These are phyloP conservation scores for Parazoanthus swiftii DNA, from an alignment of 92 coral and sea anemone species.

Conservation along the genomic window DNA sequence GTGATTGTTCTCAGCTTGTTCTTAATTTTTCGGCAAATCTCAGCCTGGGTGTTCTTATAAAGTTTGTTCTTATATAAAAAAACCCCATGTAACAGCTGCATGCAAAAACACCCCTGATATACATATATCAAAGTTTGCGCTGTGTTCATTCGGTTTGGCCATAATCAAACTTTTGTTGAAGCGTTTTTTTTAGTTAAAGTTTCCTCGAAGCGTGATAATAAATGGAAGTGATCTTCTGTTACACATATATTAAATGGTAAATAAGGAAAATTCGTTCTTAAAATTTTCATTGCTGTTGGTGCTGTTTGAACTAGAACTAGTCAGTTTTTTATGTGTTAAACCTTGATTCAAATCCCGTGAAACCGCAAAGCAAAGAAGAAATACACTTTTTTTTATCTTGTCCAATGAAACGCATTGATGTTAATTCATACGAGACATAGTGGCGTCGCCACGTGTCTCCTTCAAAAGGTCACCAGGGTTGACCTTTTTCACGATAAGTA, in stretches of 20 bases:
- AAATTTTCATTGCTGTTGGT: not conserved
- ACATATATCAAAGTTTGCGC: not conserved
- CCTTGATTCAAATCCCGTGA: constrained; percentile 8
- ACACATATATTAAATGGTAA: not conserved
- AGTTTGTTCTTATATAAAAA: too few relatives aligned
- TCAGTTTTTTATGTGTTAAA: not conserved
- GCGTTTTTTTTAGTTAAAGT: not conserved
- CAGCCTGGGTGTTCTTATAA: too few relatives aligned
- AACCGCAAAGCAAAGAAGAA: constrained; percentile 8
- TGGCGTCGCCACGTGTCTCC: not conserved
- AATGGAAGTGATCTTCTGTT: not conserved
- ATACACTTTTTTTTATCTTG: not conserved
- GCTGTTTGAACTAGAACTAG: not conserved
- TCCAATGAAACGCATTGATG: not conserved
- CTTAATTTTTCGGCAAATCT: too few relatives aligned
- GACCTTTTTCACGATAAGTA: not conserved
- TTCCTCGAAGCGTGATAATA: not conserved
- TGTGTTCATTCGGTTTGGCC: not conserved
- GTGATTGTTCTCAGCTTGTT: too few relatives aligned
- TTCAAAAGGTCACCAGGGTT: not conserved
- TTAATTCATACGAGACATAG: constrained; percentile 1
- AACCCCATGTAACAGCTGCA: not conserved
- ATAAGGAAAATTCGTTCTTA: not conserved
- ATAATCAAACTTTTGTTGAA: not conserved
- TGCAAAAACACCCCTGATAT: not conserved